Percentiles rank a stretch among this genome's conserved stretches.
These are phyloP conservation scores for Heliocidaris tuberculata DNA, from an alignment of 35 echinoderm and acorn worm species.

Conservation along the genomic window DNA sequence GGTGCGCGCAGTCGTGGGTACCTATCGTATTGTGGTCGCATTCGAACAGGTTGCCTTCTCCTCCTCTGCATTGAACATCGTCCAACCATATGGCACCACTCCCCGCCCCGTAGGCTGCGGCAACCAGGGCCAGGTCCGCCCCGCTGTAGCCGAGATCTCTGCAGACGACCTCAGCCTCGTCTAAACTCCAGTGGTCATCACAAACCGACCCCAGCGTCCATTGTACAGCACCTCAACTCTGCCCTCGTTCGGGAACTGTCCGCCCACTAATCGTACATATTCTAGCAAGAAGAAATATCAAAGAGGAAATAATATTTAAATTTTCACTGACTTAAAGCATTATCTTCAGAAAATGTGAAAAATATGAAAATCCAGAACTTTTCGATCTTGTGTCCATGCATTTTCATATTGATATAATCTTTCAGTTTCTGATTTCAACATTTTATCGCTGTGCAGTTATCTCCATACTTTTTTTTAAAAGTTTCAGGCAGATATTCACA, in stretches of 20 bases:
- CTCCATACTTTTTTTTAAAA: too few relatives aligned
- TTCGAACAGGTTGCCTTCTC: background rate
- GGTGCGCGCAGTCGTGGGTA: background rate
- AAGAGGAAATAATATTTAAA: too few relatives aligned
- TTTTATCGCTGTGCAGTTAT: too few relatives aligned
- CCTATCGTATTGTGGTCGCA: background rate
- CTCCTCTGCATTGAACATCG: background rate
- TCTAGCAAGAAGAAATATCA: background rate
- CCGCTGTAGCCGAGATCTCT: background rate
- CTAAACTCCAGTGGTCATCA: background rate
- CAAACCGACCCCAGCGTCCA: background rate
- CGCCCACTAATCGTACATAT: background rate
- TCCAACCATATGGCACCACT: background rate
- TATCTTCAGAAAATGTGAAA: too few relatives aligned
- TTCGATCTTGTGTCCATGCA: too few relatives aligned
- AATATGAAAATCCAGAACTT: too few relatives aligned
- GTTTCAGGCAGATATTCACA: too few relatives aligned
- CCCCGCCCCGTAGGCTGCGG: background rate
- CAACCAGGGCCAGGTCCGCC: slow-evolving; percentile 6
- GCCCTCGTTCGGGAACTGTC: background rate
- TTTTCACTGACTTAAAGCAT: too few relatives aligned
- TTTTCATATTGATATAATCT: too few relatives aligned
- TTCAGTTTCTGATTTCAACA: too few relatives aligned
- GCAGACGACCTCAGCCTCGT: background rate
- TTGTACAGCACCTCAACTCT: background rate